Conservation (phyloP, 2,797 vertebrate genomes). For the Prunella strophiata region DNA sequence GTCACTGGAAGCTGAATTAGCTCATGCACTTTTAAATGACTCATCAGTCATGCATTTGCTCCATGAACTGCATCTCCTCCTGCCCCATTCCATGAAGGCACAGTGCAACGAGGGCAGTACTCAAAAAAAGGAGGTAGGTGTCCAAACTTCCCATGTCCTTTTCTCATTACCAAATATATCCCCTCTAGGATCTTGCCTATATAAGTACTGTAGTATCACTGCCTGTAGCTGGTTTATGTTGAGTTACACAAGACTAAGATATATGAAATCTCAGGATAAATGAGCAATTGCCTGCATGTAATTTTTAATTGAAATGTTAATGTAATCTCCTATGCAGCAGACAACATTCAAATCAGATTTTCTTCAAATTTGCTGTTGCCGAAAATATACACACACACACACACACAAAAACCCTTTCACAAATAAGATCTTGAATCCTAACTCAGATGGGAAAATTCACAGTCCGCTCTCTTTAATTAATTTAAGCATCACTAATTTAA, state of each 20-base stretch:
- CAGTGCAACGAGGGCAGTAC: neutral
- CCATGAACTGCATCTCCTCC: neutral
- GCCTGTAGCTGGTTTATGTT: neutral
- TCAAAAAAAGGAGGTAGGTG: neutral
- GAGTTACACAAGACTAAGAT: neutral
- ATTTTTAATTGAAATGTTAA: constrained; percentile 29
- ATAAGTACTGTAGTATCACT: neutral
- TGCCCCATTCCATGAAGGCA: neutral
- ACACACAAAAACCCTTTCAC: accelerated
- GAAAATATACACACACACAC: neutral
- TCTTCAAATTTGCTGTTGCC: constrained; percentile 17
- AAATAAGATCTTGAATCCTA: constrained; percentile 16
- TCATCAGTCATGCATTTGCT: neutral
- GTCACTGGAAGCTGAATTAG: constrained; percentile 1
- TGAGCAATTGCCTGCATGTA: neutral
- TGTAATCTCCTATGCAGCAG: neutral
- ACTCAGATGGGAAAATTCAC: constrained; percentile 47
- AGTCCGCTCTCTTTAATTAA: constrained; percentile 48
- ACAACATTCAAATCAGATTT: constrained; percentile 21
- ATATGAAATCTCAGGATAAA: neutral
- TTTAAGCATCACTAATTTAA: constrained; percentile 63
- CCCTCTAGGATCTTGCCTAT: neutral
- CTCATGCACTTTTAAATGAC: neutral
- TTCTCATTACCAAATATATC: neutral
- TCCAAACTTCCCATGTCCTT: neutral